A percentile compares a stretch with the other conserved stretches of the same genome.
phyloP scores from a whole-genome alignment of 2,797 vertebrate species.

The Siniperca scherzeri region DNA sequence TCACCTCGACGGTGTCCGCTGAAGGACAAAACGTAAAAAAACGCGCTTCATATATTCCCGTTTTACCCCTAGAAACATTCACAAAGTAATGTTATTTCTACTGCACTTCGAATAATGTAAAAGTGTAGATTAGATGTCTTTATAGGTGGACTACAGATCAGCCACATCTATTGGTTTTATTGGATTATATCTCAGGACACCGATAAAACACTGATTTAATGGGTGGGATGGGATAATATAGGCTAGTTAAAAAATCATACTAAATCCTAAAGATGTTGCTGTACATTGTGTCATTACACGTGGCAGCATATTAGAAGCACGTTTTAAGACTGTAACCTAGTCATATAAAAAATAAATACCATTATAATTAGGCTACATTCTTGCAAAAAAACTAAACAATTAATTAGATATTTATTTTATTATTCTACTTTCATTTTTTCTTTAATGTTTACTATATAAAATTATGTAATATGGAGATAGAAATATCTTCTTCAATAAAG shows the following conservation, averaged over 20 bases:
- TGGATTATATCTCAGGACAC: slow-evolving; percentile 11
- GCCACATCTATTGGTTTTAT: not conserved
- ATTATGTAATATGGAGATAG: not conserved
- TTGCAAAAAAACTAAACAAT: not conserved
- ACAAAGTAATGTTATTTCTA: not conserved
- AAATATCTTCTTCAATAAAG: slow-evolving; percentile 37
- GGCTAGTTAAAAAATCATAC: not conserved
- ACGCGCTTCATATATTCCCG: slow-evolving; percentile 1
- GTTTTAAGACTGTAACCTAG: not conserved
- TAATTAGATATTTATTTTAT: not conserved
- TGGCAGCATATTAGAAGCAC: not conserved
- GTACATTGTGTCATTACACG: not conserved
- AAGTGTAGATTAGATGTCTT: not conserved
- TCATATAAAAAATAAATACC: no score
- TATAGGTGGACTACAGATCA: slow-evolving; percentile 12
- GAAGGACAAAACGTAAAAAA: slow-evolving; percentile 53
- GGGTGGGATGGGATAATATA: not conserved
- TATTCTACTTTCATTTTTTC: not conserved
- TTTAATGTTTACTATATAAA: not conserved
- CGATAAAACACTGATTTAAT: not conserved
- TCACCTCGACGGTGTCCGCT: slow-evolving; percentile 33
- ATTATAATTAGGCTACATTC: no score
- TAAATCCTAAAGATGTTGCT: not conserved
- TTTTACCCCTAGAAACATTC: accelerated
- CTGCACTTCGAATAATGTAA: no score